Evolutionary conservation across 1,140 invertebrate genomes (phyloP).

Genomic region (Mactra quadrangularis): DNA sequence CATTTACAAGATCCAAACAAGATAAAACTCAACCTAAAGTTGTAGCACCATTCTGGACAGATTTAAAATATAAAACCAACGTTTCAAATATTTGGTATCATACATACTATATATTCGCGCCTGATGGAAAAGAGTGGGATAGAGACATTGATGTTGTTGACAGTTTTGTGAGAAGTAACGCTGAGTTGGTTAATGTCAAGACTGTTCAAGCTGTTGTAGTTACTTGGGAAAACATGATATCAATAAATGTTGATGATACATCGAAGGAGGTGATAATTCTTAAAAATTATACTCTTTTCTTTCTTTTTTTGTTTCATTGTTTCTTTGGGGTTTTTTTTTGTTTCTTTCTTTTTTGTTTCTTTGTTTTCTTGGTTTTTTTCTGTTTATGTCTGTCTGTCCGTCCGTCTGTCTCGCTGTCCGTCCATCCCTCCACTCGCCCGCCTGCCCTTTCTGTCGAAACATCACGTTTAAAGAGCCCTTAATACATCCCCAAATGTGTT

Average conservation of each 20-base stretch:
- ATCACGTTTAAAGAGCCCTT: too few species aligned
- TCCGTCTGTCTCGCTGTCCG: neutral
- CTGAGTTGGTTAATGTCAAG: neutral
- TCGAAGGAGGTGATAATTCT: neutral
- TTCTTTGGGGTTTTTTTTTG: neutral
- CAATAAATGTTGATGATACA: slow-evolving; percentile 15
- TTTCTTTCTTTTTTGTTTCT: neutral
- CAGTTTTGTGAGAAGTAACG: neutral
- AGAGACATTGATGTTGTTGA: slow-evolving; percentile 1
- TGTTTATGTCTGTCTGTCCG: neutral
- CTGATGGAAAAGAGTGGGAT: neutral
- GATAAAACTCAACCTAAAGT: neutral
- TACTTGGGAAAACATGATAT: slow-evolving; percentile 48
- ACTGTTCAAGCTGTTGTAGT: slow-evolving; percentile 20
- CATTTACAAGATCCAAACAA: neutral
- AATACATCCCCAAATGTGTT: too few species aligned
- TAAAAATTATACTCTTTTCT: neutral
- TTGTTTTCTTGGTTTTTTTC: neutral
- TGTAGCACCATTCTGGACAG: slow-evolving; percentile 43
- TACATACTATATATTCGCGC: slow-evolving; percentile 10
- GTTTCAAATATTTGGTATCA: slow-evolving; percentile 29
- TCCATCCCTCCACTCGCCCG: neutral
- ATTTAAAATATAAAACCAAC: slow-evolving; percentile 1
- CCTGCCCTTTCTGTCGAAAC: neutral
- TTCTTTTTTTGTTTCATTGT: neutral